Evolutionary conservation across 1,140 invertebrate species (phyloP).

Genomic region (Protaetia brevitarsis): DNA sequence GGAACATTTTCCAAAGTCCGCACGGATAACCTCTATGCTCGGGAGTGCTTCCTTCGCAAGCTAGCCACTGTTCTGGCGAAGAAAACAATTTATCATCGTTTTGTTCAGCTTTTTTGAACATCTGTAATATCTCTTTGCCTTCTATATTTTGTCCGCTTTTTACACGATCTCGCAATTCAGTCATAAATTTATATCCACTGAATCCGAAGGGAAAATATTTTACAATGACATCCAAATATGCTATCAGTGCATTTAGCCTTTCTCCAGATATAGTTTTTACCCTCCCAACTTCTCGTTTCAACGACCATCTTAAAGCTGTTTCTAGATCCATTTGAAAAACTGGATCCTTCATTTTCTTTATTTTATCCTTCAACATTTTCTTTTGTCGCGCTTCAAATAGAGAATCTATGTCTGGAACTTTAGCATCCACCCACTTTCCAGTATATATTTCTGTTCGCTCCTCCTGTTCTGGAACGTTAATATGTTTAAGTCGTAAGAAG

Average conservation of each 20-base stretch:
- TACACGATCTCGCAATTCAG: conserved; percentile 51
- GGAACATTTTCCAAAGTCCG: conserved; percentile 93
- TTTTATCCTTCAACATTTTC: conserved; percentile 37
- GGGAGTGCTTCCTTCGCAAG: conserved; percentile 75
- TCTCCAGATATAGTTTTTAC: conserved; percentile 66
- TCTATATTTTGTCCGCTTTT: conserved; percentile 48
- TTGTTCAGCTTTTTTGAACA: conserved; percentile 55
- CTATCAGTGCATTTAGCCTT: conserved; percentile 66
- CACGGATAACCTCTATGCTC: conserved; percentile 89
- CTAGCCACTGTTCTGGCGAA: conserved; percentile 67
- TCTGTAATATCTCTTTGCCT: conserved; percentile 57
- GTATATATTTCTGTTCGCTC: conserved; percentile 33
- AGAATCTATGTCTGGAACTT: conserved; percentile 37
- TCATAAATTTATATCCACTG: conserved; percentile 63
- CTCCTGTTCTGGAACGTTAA: conserved; percentile 35
- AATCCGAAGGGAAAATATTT: conserved; percentile 70
- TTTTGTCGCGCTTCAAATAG: conserved; percentile 41
- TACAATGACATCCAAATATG: conserved; percentile 67
- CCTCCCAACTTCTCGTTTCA: conserved; percentile 77
- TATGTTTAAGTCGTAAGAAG: conserved; percentile 46
- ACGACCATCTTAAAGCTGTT: conserved; percentile 72
- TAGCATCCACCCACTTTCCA: conserved; percentile 40
- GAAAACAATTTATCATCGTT: conserved; percentile 56
- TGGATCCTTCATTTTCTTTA: conserved; percentile 50
- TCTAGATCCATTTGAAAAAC: conserved; percentile 85